Percentiles rank a stretch among this genome's conserved stretches.
These are phyloP conservation scores for Globia sparganii DNA, from an alignment of 2,888 invertebrate species.

Conservation along the genomic window DNA sequence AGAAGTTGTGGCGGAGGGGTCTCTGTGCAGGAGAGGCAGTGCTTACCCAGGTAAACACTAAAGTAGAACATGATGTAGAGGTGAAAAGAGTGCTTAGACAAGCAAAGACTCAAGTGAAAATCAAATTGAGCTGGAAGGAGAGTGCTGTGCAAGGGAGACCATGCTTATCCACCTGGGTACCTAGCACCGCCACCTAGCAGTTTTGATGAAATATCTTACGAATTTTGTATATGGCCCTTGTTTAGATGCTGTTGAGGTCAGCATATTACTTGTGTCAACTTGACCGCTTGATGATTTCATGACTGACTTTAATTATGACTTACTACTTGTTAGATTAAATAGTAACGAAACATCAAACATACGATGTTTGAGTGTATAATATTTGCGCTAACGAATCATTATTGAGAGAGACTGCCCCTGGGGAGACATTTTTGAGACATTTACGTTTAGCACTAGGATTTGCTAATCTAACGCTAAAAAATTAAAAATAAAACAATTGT, in stretches of 20 bases:
- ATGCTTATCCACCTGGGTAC: not conserved
- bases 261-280: not conserved
- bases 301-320: constrained; percentile 14
- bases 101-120: not conserved
- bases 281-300: constrained; percentile 29
- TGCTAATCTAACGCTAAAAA: not conserved
- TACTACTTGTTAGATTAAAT: constrained; percentile 32
- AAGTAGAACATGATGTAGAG: not conserved
- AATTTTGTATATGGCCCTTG: not conserved
- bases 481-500: too few relatives aligned
- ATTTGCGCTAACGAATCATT: constrained; percentile 33
- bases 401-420: not conserved
- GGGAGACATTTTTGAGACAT: not conserved
- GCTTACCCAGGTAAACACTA: constrained; percentile 87
- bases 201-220: not conserved
- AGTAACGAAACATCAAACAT: constrained; percentile 12
- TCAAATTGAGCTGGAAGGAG: not conserved
- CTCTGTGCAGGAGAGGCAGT: constrained; percentile 92
- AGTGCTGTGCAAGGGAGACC: not conserved
- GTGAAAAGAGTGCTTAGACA: too few relatives aligned
- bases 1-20: constrained; percentile 94
- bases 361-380: constrained; percentile 13
- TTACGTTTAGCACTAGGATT: not conserved
- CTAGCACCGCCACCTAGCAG: too few relatives aligned
- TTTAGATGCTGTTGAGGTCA: constrained; percentile 1